Conservation (phyloP, 1,140 invertebrate genomes). For the Aricia agestis region DNA sequence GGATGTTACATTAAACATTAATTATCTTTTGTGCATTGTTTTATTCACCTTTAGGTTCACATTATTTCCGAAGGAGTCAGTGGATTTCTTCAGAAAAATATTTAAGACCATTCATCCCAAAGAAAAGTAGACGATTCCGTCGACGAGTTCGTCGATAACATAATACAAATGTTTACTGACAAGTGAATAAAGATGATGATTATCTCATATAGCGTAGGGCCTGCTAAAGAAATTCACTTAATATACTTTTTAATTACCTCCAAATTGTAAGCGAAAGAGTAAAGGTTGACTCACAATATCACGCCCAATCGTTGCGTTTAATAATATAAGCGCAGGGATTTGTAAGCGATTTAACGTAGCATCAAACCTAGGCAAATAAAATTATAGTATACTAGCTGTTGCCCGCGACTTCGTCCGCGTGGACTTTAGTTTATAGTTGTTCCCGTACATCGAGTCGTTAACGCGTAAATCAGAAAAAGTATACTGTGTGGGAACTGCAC, state of each 20-base stretch:
- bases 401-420: too few relatives aligned
- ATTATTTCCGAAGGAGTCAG: conserved; percentile 35
- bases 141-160: too few relatives aligned
- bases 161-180: too few relatives aligned
- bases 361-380: too few relatives aligned
- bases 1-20: too few relatives aligned
- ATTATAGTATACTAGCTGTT: too few relatives aligned
- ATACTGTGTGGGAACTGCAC: too few relatives aligned
- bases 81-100: conserved; percentile 34
- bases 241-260: conserved; percentile 9
- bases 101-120: conserved; percentile 32
- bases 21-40: too few relatives aligned
- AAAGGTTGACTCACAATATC: background rate
- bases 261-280: background rate
- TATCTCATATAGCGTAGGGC: background rate
- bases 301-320: background rate
- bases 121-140: conserved; percentile 30
- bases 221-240: background rate
- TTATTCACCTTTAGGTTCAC: conserved; percentile 31
- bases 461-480: too few relatives aligned
- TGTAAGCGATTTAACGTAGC: background rate
- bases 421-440: too few relatives aligned
- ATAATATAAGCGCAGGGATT: background rate
- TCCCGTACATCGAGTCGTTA: too few relatives aligned
- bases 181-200: background rate